Evolutionary conservation across 2,888 invertebrate genomes (phyloP).

Genomic region (Drosophila diplacantha): DNA sequence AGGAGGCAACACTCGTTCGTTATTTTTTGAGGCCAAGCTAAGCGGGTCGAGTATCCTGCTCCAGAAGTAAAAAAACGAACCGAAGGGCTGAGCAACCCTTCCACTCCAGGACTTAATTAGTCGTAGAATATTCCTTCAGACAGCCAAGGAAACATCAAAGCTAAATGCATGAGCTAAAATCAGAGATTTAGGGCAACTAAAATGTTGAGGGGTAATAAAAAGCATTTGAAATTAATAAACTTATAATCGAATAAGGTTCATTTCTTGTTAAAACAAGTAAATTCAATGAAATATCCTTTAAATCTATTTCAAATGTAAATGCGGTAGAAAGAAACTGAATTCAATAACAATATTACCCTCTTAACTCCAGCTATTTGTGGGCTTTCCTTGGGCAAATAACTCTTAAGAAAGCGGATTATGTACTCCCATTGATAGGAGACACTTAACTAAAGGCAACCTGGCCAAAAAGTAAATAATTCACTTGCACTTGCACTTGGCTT

Average conservation of each 20-base stretch:
- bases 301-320: neutral
- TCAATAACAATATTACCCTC: neutral
- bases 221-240: neutral
- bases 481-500: slow-evolving; percentile 17
- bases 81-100: slow-evolving; percentile 13
- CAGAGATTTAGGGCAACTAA: slow-evolving; percentile 1
- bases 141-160: slow-evolving; percentile 24
- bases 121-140: slow-evolving; percentile 31
- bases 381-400: slow-evolving; percentile 7
- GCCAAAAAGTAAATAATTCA: slow-evolving; percentile 23
- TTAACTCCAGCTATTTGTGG: slow-evolving; percentile 3
- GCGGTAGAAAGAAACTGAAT: neutral
- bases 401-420: slow-evolving; percentile 15
- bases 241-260: neutral
- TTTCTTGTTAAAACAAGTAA: no score
- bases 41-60: slow-evolving; percentile 15
- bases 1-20: slow-evolving; percentile 42
- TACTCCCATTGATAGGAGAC: slow-evolving; percentile 4
- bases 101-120: slow-evolving; percentile 32
- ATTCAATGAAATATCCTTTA: neutral
- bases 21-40: slow-evolving; percentile 21
- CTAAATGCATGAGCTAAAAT: slow-evolving; percentile 6
- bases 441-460: slow-evolving; percentile 11
- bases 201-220: neutral
- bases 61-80: slow-evolving; percentile 4